Base-by-base conservation (phyloP, 2,797 vertebrate species). In the Spheniscus humboldti region DNA sequence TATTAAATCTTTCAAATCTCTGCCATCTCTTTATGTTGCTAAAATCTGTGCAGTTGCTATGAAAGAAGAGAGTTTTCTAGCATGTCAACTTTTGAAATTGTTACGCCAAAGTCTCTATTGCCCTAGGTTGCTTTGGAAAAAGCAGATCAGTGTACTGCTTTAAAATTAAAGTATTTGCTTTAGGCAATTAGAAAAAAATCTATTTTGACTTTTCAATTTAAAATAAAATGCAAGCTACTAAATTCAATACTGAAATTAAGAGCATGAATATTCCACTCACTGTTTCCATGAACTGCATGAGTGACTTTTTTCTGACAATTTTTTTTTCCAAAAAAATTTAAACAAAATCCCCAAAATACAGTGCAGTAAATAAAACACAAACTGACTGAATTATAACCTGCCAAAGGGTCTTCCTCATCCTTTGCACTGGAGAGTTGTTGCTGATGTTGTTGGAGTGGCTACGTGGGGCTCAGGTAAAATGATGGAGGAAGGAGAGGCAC, bases 391-490 rank as follows among this genome's bases (percentile, higher is more conserved):
- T 66, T 53, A 7, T 31, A 47, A n/a, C 39, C 25, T 73, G 45
- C 24, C 20, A 30, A 59, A 50, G 15, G 27, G 4, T 75, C 19
- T 22, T 57, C 28, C 28, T 39, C 24, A 7, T 33, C 28, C 35
- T 18, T 50, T 12, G 13, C 0, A 3, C 68, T 28, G 31, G 15
- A 19, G 68, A 45, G 28, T 31, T 4, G 2, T 12, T 30, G 43
- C 33, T 64, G 67, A 13, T 45, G 59, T 11, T 45, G 59, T 11
- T 3, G 17, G 24, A 25, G 66, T 6, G 28, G 52, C 11, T n/a
- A 0, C 0, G 1, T 39, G 59, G n/a, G 13, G 7, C 24, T 39
- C 0, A 3, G 16, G 23, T 14, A 3, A 22, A 56, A 28, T 1
- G 57, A 3, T 1, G 7, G 52, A 18, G 59, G 52, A 59, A 45